These are phyloP conservation scores for Ochropleura leucogaster DNA, from an alignment of 2,888 invertebrate genomes.

Conservation along the genomic window DNA sequence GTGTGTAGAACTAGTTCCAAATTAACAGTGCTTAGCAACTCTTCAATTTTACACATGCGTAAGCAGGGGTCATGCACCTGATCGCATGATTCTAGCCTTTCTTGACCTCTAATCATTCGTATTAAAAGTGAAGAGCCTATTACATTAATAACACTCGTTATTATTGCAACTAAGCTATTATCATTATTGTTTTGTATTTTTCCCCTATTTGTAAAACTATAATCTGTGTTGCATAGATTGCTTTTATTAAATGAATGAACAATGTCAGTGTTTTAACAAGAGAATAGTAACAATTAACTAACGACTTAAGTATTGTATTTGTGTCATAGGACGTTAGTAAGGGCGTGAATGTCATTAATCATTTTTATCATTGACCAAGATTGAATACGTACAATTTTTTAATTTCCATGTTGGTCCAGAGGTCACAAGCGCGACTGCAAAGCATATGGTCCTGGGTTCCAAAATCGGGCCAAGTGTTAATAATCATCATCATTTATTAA, in stretches of 20 bases:
- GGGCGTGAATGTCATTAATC: background rate
- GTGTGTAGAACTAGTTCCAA: too few species aligned
- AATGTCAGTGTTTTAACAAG: conserved; percentile 3
- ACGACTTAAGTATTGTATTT: background rate
- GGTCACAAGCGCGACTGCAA: too few species aligned
- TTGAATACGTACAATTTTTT: too few species aligned
- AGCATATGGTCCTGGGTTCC: too few species aligned
- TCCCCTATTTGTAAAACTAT: conserved; percentile 18
- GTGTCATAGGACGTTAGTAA: background rate
- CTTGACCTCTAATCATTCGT: conserved; percentile 21
- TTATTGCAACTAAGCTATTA: conserved; percentile 15
- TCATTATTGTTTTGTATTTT: conserved; percentile 29
- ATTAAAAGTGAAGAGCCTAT: conserved; percentile 13
- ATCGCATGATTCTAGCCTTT: background rate
- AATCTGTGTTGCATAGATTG: conserved; percentile 25
- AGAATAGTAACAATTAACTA: background rate
- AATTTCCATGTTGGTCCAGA: too few species aligned
- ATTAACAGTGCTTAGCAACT: background rate
- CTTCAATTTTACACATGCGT: too few species aligned
- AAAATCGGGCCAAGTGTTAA: too few species aligned
- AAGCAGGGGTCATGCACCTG: too few species aligned
- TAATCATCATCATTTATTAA: too few species aligned
- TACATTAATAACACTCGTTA: conserved; percentile 6
- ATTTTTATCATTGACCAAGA: too few species aligned
- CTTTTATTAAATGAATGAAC: conserved; percentile 14